A percentile compares a stretch with the other conserved stretches of the same genome.
Conservation (phyloP, 2,888 invertebrate genomes). For the Suillia variegata region DNA sequence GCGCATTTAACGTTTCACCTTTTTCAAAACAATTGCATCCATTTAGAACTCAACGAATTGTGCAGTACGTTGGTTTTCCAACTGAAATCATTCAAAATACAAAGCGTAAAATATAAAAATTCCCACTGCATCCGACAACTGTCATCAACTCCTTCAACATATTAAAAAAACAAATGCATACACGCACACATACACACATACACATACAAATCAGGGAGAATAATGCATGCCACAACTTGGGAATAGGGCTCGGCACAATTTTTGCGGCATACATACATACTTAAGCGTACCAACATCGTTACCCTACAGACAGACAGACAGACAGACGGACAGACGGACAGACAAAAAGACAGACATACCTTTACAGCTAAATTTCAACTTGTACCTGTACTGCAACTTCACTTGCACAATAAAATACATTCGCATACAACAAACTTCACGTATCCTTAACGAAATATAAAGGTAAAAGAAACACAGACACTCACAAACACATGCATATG, state of each 20-base stretch:
- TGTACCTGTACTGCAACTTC: not conserved
- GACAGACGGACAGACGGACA: not conserved
- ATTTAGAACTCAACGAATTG: not conserved
- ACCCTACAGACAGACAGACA: not conserved
- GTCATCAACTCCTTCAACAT: not conserved
- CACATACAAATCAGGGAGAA: not conserved
- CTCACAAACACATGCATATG: no score
- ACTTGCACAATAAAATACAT: slow-evolving; percentile 1
- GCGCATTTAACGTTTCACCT: slow-evolving; percentile 52
- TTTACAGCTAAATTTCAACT: not conserved
- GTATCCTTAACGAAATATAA: no score
- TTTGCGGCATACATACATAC: no score
- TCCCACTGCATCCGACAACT: slow-evolving; percentile 3
- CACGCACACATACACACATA: not conserved
- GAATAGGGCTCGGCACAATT: not conserved
- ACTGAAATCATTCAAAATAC: not conserved
- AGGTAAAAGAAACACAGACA: no score
- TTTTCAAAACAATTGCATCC: slow-evolving; percentile 49
- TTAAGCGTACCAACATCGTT: no score
- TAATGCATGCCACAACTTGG: not conserved
- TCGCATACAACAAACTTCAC: not conserved
- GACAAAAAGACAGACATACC: not conserved
- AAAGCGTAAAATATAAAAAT: not conserved
- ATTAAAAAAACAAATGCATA: slow-evolving; percentile 1
- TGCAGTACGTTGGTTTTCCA: not conserved